Base-by-base conservation (phyloP, 1,140 invertebrate species). In the Ostrea denselamellosa region DNA sequence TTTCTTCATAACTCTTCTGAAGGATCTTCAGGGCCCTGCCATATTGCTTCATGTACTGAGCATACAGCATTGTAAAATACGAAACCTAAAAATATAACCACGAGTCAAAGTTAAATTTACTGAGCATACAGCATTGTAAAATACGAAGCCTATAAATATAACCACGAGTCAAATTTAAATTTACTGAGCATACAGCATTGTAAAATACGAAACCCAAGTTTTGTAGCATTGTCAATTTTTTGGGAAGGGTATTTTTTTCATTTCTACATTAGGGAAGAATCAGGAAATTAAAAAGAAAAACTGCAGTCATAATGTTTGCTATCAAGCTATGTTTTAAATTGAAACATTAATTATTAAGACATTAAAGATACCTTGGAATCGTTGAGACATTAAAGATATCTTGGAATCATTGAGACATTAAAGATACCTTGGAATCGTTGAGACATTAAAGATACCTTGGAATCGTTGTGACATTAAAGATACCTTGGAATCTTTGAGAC, bases 71-170 rank as follows among this genome's bases (percentile, higher is more conserved):
- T 4, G 96, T 96, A 92, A 98, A 97, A 90, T 96, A 96, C 52
- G 97, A 95, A 17, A 97, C 96, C 96, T 97, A 92, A 19, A 92
- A 86, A 7, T 22, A 44, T 44, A 44, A 44, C 1, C 34, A 44
- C 34, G 5, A 44, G 34, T 44, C 34, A n/a, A n/a, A n/a, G n/a
- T n/a, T n/a, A n/a, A n/a, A n/a, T n/a, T n/a, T 96, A 96, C 90
- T 97, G 96, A n/a, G 97, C 96, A 94, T 99, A 97, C 96, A 97
- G 97, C 58, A 98, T 95, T 4, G 96, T 96, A 92, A 98, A 97
- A 90, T 96, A 96, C 52, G 97, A 95, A 17, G 97, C 96, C 96
- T 97, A 92, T 17, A 92, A 86, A 7, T 22, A 44, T 44, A 44
- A 44, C 1, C 34, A 44, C 34, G 5, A 44, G 34, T 44, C 34